phyloP scores from a whole-genome alignment of 2,888 invertebrate genomes.

The Acronicta aceris region DNA sequence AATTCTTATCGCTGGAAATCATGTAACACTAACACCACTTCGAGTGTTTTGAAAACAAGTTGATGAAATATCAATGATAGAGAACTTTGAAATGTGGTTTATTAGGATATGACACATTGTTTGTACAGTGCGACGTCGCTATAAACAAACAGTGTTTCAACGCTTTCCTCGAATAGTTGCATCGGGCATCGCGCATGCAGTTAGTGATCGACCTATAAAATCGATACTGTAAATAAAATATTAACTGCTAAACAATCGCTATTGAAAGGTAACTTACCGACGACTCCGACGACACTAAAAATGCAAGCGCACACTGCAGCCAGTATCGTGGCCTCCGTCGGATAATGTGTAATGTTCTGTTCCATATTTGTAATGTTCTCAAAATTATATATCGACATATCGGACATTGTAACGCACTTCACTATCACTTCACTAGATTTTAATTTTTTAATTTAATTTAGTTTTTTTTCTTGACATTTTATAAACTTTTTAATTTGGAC shows the following conservation, averaged over 20 bases:
- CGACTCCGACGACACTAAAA: slow-evolving; percentile 93
- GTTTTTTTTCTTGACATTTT: slow-evolving; percentile 69
- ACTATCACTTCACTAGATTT: slow-evolving; percentile 64
- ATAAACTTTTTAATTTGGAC: slow-evolving; percentile 52
- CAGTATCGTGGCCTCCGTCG: slow-evolving; percentile 92
- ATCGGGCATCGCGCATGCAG: slow-evolving; percentile 37
- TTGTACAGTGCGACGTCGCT: slow-evolving; percentile 59
- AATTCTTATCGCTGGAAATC: slow-evolving; percentile 33
- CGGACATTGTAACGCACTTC: slow-evolving; percentile 62
- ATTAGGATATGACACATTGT: slow-evolving; percentile 67
- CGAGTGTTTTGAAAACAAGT: slow-evolving; percentile 47
- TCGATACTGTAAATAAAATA: slow-evolving; percentile 67
- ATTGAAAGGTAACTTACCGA: slow-evolving; percentile 89
- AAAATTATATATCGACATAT: slow-evolving; percentile 56
- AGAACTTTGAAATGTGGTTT: slow-evolving; percentile 61
- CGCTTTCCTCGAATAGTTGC: slow-evolving; percentile 68
- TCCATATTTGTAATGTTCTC: slow-evolving; percentile 71
- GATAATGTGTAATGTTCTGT: slow-evolving; percentile 87
- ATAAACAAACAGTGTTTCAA: slow-evolving; percentile 69
- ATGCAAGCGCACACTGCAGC: slow-evolving; percentile 94
- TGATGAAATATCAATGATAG: slow-evolving; percentile 46
- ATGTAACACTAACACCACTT: slow-evolving; percentile 36
- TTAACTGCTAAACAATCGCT: slow-evolving; percentile 56
- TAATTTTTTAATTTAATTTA: slow-evolving; percentile 57
- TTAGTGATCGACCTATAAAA: slow-evolving; percentile 39